Evolutionary conservation across 64 coral and sea anemone genomes (phyloP), one percentile per base, ranked within the genome.

Genomic region (Exaiptasia diaphana): DNA sequence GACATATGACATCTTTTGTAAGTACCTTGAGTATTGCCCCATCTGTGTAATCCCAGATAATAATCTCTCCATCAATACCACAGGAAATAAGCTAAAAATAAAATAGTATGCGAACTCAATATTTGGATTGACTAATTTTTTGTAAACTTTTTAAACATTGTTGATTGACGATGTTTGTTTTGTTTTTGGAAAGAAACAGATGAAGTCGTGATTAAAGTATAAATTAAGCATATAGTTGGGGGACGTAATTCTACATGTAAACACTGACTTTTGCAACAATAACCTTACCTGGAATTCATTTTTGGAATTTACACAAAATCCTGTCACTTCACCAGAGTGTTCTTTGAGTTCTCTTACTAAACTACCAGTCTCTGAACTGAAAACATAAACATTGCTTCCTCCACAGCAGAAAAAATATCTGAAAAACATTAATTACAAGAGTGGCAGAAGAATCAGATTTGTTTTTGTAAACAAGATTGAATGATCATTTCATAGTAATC

Each of bases 31-130:
- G 57, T 58, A 91, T 88, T 4, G 68, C 83, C 15, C 93, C 93
- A 88, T 97, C 93, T 38, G 74, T 87, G 13, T 86, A 87, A 42
- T 97, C 93, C 93, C 83, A 97, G 20, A 83, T 79, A 65, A 91
- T 87, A 34, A 97, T 74, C 34, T 62, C 45, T 21, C 78, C 65
- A 71, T 75, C 77, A 25, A 21, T 17, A 18, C 82, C 76, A 20
- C 88, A 97, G 26, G 88, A 87, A 32, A 97, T 49, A 41, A 97
- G 80, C 93, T 97, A 43, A 8, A 86, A 81, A 25, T 1, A 52
- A 3, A 85, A 67, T 45, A 67, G 25, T 46, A 27, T 2, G 30
- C 24, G 15, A 57, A 38, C 37, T 7, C 6, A 12, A 5, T 37
- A 57, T 11, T 4, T 40, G 6, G 9, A 25, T 30, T 43, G 20